phyloP scores from a whole-genome alignment of 2,797 vertebrate genomes.

The Nasua narica region DNA sequence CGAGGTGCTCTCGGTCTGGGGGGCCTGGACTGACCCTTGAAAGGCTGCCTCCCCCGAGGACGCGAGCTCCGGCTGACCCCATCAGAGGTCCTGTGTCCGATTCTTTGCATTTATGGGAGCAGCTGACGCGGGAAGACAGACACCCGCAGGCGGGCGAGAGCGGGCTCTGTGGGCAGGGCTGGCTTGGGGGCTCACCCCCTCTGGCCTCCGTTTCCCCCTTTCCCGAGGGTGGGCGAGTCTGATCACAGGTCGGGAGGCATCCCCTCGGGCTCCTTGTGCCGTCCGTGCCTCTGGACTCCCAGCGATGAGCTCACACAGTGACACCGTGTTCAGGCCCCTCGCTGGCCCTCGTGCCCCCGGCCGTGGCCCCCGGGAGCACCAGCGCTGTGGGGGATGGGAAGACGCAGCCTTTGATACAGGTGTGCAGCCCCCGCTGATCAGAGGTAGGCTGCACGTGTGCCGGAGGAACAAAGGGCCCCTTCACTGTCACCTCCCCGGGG shows the following conservation, averaged over 20 bases:
- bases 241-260: background rate
- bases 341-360: background rate
- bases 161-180: accelerated
- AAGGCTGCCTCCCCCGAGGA: background rate
- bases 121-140: accelerated
- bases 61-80: accelerated
- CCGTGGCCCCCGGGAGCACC: accelerated
- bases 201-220: background rate
- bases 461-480: slow-evolving; percentile 1
- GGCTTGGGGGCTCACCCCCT: no score
- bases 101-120: accelerated
- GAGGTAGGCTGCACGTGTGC: background rate
- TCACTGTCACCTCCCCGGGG: background rate
- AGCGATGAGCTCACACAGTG: accelerated
- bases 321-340: background rate
- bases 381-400: accelerated
- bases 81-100: accelerated
- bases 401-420: background rate
- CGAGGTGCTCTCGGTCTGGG: background rate
- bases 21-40: background rate
- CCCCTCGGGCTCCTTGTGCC: accelerated
- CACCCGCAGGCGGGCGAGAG: accelerated
- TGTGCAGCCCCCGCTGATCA: background rate
- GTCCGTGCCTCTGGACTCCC: accelerated
- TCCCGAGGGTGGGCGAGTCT: accelerated